A percentile compares a stretch with the other conserved stretches of the same genome.
phyloP scores from a whole-genome alignment of 1,140 invertebrate species.

The Bombus vancouverensis region DNA sequence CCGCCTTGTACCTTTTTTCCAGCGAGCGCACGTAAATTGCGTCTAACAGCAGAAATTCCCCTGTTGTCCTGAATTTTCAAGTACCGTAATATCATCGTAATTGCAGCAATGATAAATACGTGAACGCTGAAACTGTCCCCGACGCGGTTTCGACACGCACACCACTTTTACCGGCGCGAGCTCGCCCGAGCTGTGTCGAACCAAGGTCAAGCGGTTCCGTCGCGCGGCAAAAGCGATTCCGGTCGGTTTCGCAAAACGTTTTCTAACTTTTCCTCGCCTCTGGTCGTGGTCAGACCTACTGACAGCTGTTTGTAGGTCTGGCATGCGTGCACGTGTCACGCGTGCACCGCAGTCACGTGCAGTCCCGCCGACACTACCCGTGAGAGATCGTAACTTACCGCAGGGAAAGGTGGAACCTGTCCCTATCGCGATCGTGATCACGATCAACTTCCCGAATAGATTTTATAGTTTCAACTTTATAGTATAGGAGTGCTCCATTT shows the following conservation, averaged over 20 bases:
- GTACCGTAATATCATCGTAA: conserved; percentile 30
- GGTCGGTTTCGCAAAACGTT: conserved; percentile 61
- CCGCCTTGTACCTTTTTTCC: neutral
- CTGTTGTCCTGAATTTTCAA: conserved; percentile 8
- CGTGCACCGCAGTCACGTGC: conserved; percentile 62
- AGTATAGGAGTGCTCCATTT: too few species aligned
- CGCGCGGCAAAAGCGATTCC: conserved; percentile 42
- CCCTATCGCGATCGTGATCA: conserved; percentile 20
- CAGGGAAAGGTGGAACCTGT: conserved; percentile 48
- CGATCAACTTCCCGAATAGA: too few species aligned
- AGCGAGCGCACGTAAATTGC: neutral
- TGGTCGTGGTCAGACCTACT: conserved; percentile 48
- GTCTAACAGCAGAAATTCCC: neutral
- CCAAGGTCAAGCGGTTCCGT: conserved; percentile 60
- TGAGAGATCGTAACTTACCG: conserved; percentile 39
- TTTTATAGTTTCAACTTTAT: neutral
- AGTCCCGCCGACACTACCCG: conserved; percentile 23
- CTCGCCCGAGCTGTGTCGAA: conserved; percentile 5
- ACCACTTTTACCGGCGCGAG: conserved; percentile 20
- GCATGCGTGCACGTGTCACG: conserved; percentile 69
- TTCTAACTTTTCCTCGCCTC: conserved; percentile 56
- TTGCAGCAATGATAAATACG: conserved; percentile 23
- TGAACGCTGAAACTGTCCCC: conserved; percentile 11
- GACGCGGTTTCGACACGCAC: conserved; percentile 22
- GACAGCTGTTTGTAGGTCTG: conserved; percentile 54